Conservation (phyloP, 1,140 invertebrate species). For the Spodoptera litura region DNA sequence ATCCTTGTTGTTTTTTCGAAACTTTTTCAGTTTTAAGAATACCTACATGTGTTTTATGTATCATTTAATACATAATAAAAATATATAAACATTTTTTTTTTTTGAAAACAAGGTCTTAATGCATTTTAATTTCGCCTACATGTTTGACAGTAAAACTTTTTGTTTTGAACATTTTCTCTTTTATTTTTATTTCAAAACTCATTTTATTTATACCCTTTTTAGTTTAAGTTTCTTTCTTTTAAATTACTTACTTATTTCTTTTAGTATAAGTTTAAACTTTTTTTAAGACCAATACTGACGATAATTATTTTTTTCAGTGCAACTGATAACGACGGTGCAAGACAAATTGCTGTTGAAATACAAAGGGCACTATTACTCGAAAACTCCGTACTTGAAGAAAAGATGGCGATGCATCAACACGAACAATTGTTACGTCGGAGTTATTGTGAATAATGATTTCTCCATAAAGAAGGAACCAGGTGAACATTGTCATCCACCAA, state of each 20-base stretch:
- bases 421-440: constrained; percentile 44
- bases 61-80: too few species aligned
- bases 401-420: constrained; percentile 59
- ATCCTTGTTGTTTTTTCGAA: too few species aligned
- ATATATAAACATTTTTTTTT: too few species aligned
- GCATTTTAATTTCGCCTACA: too few species aligned
- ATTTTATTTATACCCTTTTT: too few species aligned
- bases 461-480: constrained; percentile 48
- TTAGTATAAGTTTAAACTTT: constrained; percentile 10
- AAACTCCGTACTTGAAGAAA: constrained; percentile 51
- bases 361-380: constrained; percentile 54
- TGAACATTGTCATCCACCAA: constrained; percentile 49
- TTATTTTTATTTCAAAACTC: too few species aligned
- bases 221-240: too few species aligned
- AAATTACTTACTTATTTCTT: background rate
- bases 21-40: too few species aligned
- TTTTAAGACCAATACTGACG: background rate
- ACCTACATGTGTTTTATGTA: too few species aligned
- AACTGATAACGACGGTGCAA: constrained; percentile 49
- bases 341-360: constrained; percentile 50
- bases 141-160: too few species aligned
- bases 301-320: constrained; percentile 34
- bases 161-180: too few species aligned
- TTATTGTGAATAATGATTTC: constrained; percentile 50
- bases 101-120: too few species aligned